Evolutionary conservation across 2,797 vertebrate genomes (phyloP).

Genomic region (Diplodus puntazzo): DNA sequence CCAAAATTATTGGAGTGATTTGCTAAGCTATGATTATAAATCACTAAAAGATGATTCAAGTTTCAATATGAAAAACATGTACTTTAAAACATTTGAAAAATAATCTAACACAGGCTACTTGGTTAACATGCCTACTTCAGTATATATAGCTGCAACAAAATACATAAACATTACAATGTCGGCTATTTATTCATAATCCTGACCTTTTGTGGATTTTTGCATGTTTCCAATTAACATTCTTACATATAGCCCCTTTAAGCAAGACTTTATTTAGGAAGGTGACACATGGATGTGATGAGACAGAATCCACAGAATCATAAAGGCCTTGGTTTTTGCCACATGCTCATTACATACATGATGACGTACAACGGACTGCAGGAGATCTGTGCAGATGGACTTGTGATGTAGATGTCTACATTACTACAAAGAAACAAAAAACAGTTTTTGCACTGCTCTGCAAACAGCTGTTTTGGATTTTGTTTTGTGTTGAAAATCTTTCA

Average conservation of each 20-base stretch:
- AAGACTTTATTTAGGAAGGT: neutral
- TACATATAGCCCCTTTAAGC: too few species aligned
- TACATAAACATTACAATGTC: too few species aligned
- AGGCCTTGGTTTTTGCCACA: conserved; percentile 7
- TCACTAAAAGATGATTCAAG: too few species aligned
- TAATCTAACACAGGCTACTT: too few species aligned
- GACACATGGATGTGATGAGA: conserved; percentile 11
- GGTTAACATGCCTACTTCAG: too few species aligned
- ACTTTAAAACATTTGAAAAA: too few species aligned
- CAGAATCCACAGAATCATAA: neutral
- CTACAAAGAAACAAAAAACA: neutral
- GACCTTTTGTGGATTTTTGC: too few species aligned
- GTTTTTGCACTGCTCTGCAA: neutral
- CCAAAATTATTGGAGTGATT: neutral
- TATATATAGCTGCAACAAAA: too few species aligned
- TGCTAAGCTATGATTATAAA: neutral
- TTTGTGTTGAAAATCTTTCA: conserved; percentile 6
- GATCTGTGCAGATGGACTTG: neutral
- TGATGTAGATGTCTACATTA: neutral
- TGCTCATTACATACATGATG: neutral
- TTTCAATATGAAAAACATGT: too few species aligned
- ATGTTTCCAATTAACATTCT: too few species aligned
- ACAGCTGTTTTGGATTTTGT: conserved; percentile 13
- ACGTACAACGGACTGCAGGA: conserved; percentile 7
- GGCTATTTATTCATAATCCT: too few species aligned